A percentile compares a stretch with the other conserved stretches of the same genome.
Conservation (phyloP, 1,140 invertebrate genomes). For the Bombus ignitus region DNA sequence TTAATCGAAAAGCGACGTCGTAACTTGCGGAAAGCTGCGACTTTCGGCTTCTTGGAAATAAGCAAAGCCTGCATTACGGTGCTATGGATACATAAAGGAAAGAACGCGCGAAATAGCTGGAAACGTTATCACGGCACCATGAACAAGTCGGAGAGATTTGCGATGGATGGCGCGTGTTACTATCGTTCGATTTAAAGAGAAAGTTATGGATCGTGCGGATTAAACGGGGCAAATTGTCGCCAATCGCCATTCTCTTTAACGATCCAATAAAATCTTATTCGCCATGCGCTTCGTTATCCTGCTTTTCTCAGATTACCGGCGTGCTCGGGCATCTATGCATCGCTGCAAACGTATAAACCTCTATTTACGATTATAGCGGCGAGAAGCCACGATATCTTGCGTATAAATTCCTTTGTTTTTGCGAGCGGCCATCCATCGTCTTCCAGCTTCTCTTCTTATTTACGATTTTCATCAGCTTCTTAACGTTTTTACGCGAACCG, state of each 20-base stretch:
- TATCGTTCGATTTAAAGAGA: constrained; percentile 41
- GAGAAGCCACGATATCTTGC: constrained; percentile 3
- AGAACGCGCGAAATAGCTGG: background rate
- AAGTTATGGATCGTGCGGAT: constrained; percentile 43
- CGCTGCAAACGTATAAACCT: background rate
- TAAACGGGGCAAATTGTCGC: constrained; percentile 47
- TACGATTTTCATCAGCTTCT: background rate
- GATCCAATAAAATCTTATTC: constrained; percentile 30
- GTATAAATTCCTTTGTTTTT: constrained; percentile 25
- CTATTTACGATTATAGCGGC: constrained; percentile 26
- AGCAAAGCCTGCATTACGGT: too few relatives aligned
- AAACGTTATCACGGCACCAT: background rate
- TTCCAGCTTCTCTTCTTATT: background rate
- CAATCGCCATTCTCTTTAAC: constrained; percentile 38
- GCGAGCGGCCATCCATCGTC: background rate
- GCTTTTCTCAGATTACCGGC: constrained; percentile 20
- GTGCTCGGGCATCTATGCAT: background rate
- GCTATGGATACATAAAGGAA: background rate
- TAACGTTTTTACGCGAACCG: background rate
- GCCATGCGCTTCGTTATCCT: background rate
- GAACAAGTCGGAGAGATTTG: constrained; percentile 25
- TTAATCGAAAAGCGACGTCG: too few relatives aligned
- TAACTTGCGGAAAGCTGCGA: too few relatives aligned
- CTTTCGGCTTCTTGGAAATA: too few relatives aligned
- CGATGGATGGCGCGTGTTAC: background rate